These are phyloP conservation scores for Carassius auratus DNA, from an alignment of 2,113 vertebrate species.

Conservation along the genomic window DNA sequence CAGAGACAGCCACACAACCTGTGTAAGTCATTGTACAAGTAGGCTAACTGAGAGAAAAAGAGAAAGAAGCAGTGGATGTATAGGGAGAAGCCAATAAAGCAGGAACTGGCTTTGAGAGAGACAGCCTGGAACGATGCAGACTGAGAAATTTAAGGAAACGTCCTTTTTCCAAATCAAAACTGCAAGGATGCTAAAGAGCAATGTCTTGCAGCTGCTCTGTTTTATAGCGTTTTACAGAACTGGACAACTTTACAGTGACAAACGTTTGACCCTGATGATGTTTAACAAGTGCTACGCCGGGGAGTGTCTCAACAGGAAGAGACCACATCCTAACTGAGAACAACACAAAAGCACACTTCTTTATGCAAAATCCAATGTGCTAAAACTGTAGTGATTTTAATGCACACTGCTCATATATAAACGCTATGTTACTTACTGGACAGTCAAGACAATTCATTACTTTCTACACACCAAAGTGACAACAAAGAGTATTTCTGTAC, in stretches of 20 bases:
- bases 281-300: background rate
- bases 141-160: background rate
- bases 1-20: slow-evolving; percentile 45
- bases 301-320: slow-evolving; percentile 51
- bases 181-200: background rate
- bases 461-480: background rate
- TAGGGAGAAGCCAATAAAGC: background rate
- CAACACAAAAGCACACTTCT: background rate
- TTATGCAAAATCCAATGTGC: background rate
- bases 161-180: background rate
- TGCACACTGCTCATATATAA: background rate
- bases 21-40: slow-evolving; percentile 55
- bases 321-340: slow-evolving; percentile 3
- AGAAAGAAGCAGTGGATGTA: background rate
- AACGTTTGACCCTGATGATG: background rate
- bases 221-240: background rate
- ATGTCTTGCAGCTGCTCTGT: background rate
- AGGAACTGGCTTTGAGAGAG: background rate
- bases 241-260: background rate
- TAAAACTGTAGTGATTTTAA: background rate
- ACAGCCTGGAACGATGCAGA: background rate
- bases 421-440: background rate
- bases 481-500: background rate
- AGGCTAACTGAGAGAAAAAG: slow-evolving; percentile 48
- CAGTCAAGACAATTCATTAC: background rate